Percentiles rank a stretch among this genome's conserved stretches.
Conservation (phyloP, 2,888 invertebrate species). For the Acanthoscelides obtectus region DNA sequence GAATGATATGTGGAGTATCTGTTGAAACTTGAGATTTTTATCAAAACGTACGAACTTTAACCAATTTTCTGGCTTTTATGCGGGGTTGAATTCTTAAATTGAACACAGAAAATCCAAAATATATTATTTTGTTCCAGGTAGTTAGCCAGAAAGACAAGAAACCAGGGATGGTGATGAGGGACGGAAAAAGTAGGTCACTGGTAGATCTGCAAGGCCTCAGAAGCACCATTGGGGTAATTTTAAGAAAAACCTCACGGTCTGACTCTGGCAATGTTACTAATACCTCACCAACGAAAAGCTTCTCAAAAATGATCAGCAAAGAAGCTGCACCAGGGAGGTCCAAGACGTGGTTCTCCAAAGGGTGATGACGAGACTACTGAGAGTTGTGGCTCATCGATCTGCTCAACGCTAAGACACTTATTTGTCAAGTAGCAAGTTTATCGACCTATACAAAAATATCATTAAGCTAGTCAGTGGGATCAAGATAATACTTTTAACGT, state of each 20-base stretch:
- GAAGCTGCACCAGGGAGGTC: constrained; percentile 16
- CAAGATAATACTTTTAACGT: background rate
- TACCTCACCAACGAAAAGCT: constrained; percentile 35
- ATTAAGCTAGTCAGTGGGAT: background rate
- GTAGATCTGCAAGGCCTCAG: constrained; percentile 78
- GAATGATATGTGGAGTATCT: too few relatives aligned
- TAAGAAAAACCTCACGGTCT: constrained; percentile 58
- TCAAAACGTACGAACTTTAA: too few relatives aligned
- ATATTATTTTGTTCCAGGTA: background rate
- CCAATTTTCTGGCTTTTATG: too few relatives aligned
- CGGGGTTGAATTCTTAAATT: too few relatives aligned
- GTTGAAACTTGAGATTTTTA: too few relatives aligned
- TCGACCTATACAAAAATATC: background rate
- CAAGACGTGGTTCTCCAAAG: constrained; percentile 57
- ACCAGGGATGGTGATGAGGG: constrained; percentile 62
- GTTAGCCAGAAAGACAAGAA: constrained; percentile 26
- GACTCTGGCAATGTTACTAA: constrained; percentile 28
- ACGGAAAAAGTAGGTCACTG: constrained; percentile 69
- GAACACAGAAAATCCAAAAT: too few relatives aligned
- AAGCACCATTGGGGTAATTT: constrained; percentile 78
- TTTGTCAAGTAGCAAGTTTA: constrained; percentile 68
- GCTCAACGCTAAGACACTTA: constrained; percentile 79
- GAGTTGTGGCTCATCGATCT: constrained; percentile 74
- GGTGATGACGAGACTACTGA: constrained; percentile 62
- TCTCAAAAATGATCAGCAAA: constrained; percentile 5